phyloP scores from a whole-genome alignment of 2,888 invertebrate species.

The Zeuzera pyrina region DNA sequence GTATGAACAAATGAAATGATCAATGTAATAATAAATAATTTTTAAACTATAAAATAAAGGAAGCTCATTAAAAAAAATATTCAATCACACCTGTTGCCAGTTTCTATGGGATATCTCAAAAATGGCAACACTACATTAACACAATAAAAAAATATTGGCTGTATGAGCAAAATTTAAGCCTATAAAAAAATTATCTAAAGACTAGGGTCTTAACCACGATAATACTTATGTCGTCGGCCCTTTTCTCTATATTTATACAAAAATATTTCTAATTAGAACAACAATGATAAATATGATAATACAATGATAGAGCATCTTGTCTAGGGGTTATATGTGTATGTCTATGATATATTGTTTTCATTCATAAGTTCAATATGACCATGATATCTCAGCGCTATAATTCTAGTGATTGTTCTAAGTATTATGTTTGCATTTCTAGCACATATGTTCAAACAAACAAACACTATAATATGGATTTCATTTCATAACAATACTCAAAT shows the following conservation, averaged over 20 bases:
- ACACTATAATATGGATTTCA: too few relatives aligned
- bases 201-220: constrained; percentile 55
- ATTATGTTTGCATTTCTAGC: too few relatives aligned
- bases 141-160: constrained; percentile 24
- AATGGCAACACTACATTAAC: not conserved
- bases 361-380: too few relatives aligned
- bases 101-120: not conserved
- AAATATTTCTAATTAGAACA: constrained; percentile 40
- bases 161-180: constrained; percentile 51
- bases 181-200: constrained; percentile 53
- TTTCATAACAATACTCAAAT: too few relatives aligned
- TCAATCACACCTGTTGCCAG: not conserved
- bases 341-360: too few relatives aligned
- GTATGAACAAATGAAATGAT: constrained; percentile 19
- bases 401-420: too few relatives aligned
- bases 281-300: constrained; percentile 35
- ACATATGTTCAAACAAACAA: too few relatives aligned
- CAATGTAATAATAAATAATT: constrained; percentile 19
- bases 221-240: constrained; percentile 41
- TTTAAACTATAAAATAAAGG: constrained; percentile 22
- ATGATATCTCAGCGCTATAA: too few relatives aligned
- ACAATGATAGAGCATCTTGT: too few relatives aligned
- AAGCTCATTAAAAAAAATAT: constrained; percentile 24
- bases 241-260: constrained; percentile 32
- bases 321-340: too few relatives aligned